Percentiles rank a stretch among this genome's conserved stretches.
phyloP scores from a whole-genome alignment of 2,888 invertebrate species.

The Xestia xanthographa region DNA sequence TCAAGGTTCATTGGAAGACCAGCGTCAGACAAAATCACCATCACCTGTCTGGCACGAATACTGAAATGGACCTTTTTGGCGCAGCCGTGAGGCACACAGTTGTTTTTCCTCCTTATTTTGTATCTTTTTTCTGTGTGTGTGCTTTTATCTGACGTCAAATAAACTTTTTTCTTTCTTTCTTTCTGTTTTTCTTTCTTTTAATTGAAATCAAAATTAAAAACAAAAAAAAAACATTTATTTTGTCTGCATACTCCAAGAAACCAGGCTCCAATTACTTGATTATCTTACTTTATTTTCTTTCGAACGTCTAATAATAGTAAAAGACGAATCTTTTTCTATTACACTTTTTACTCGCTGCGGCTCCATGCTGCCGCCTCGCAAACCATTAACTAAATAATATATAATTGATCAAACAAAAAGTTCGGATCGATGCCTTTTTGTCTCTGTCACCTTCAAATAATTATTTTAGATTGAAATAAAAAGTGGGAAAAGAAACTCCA shows the following conservation, averaged over 20 bases:
- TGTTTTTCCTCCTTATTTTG: too few species aligned
- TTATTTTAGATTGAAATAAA: constrained; percentile 23
- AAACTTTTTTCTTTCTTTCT: too few species aligned
- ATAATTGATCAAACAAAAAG: constrained; percentile 44
- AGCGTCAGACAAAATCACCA: too few species aligned
- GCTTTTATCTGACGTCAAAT: too few species aligned
- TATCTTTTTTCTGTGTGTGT: too few species aligned
- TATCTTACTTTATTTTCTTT: neutral
- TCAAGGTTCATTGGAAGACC: too few species aligned
- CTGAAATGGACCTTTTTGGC: too few species aligned
- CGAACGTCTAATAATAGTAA: neutral
- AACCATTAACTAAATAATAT: constrained; percentile 31
- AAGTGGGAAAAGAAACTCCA: constrained; percentile 39
- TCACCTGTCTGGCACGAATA: too few species aligned
- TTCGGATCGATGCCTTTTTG: constrained; percentile 43
- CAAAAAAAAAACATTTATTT: neutral
- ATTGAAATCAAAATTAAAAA: neutral
- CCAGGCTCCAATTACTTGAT: neutral
- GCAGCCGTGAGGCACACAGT: too few species aligned
- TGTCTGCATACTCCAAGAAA: neutral
- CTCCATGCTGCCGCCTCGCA: constrained; percentile 11
- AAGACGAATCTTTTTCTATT: constrained; percentile 34
- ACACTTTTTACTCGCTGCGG: constrained; percentile 28
- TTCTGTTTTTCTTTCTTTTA: too few species aligned
- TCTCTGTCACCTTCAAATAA: constrained; percentile 54